Percentiles rank a stretch among this genome's conserved stretches.
Conservation (phyloP, 2,888 invertebrate genomes). For the Leistus spinibarbis region DNA sequence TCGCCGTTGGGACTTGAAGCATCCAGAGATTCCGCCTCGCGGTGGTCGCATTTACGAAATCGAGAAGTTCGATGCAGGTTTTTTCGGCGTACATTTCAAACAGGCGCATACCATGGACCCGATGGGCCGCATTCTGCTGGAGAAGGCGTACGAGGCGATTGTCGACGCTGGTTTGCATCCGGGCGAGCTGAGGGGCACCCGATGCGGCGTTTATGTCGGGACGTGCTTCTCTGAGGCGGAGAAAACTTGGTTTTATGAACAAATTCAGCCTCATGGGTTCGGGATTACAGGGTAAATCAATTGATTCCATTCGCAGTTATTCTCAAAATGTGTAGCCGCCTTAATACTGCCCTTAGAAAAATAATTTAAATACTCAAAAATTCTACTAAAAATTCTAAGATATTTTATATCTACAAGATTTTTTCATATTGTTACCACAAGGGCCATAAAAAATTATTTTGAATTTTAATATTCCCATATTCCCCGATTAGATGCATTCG, state of each 20-base stretch:
- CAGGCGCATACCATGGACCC: conserved; percentile 66
- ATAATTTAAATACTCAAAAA: too few relatives aligned
- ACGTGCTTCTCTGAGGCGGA: conserved; percentile 79
- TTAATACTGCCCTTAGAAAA: too few relatives aligned
- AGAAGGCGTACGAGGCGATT: conserved; percentile 65
- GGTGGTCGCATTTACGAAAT: conserved; percentile 65
- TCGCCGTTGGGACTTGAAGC: conserved; percentile 56
- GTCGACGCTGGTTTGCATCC: conserved; percentile 73
- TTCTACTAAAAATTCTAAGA: too few relatives aligned
- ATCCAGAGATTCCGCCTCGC: conserved; percentile 73
- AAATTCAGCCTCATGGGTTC: conserved; percentile 65
- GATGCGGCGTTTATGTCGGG: conserved; percentile 81
- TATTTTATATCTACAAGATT: too few relatives aligned
- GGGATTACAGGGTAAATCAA: conserved; percentile 63
- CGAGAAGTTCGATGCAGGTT: conserved; percentile 76
- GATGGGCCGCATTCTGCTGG: conserved; percentile 64
- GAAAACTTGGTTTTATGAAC: conserved; percentile 73
- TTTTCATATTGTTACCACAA: too few relatives aligned
- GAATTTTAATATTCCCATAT: background rate
- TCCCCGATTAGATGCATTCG: conserved; percentile 71
- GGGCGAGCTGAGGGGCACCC: conserved; percentile 69
- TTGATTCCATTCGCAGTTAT: background rate
- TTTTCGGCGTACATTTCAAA: conserved; percentile 76
- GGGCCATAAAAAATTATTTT: background rate
- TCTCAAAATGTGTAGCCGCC: background rate